A percentile compares a stretch with the other conserved stretches of the same genome.
These are phyloP conservation scores for Steinernema carpocapsae DNA, from an alignment of 2,888 invertebrate species.

Conservation along the genomic window DNA sequence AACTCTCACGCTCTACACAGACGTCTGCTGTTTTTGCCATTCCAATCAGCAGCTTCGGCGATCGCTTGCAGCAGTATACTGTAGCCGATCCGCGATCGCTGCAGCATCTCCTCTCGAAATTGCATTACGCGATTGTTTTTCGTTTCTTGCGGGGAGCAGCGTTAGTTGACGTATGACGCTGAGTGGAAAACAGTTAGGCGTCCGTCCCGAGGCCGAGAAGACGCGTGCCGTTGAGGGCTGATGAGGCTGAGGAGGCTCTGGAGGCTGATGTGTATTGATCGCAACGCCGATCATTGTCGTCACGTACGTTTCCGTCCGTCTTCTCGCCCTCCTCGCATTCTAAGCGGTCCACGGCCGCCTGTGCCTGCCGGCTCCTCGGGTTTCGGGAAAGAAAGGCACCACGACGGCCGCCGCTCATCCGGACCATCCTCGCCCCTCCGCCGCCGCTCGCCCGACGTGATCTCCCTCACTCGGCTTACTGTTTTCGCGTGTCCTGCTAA, in stretches of 20 bases:
- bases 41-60: too few relatives aligned
- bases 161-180: slow-evolving; percentile 10
- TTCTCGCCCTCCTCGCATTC: background rate
- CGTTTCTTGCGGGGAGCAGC: background rate
- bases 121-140: slow-evolving; percentile 26
- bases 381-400: slow-evolving; percentile 19
- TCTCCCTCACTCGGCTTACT: background rate
- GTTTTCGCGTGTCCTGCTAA: slow-evolving; percentile 34
- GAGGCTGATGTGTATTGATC: slow-evolving; percentile 33
- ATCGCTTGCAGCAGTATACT: background rate
- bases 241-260: slow-evolving; percentile 1
- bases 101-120: background rate
- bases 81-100: slow-evolving; percentile 1
- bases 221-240: slow-evolving; percentile 32
- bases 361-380: background rate
- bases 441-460: background rate
- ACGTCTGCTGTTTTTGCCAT: too few relatives aligned
- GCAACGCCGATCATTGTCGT: slow-evolving; percentile 35
- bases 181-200: slow-evolving; percentile 30
- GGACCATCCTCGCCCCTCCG: too few relatives aligned
- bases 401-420: background rate
- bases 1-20: too few relatives aligned
- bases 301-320: slow-evolving; percentile 30
- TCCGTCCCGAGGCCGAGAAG: slow-evolving; percentile 20
- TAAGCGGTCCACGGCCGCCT: slow-evolving; percentile 30